Evolutionary conservation across 2,113 vertebrate genomes (phyloP).

Genomic region (Gymnobelideus leadbeateri): DNA sequence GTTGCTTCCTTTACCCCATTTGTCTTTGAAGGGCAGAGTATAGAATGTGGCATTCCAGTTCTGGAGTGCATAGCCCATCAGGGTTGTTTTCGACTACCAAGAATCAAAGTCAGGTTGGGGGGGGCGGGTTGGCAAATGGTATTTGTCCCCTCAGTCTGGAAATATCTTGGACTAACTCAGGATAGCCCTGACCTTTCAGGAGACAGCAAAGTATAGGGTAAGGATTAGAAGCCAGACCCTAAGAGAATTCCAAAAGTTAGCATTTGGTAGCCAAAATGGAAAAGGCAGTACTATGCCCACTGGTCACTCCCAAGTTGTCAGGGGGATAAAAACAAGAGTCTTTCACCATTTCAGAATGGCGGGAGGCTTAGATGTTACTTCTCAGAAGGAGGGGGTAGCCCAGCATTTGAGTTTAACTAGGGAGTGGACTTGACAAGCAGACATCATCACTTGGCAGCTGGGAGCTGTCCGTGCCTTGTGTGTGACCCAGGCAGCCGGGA

Average conservation of each 20-base stretch:
- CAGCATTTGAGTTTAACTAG: slow-evolving; percentile 12
- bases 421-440: slow-evolving; percentile 17
- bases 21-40: slow-evolving; percentile 45
- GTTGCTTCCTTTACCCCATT: slow-evolving; percentile 59
- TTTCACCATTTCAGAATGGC: not conserved
- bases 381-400: not conserved
- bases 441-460: not conserved
- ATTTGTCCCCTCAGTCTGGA: slow-evolving; percentile 6
- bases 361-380: not conserved
- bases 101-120: slow-evolving; percentile 3
- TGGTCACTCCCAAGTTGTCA: not conserved
- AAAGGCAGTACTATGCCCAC: not conserved
- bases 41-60: slow-evolving; percentile 29
- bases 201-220: slow-evolving; percentile 1
- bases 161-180: not conserved
- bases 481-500: not conserved
- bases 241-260: not conserved
- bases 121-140: not conserved
- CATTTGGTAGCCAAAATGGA: not conserved
- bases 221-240: not conserved
- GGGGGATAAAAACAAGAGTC: not conserved
- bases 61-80: not conserved
- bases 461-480: not conserved
- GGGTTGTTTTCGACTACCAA: slow-evolving; percentile 10
- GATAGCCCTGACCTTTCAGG: not conserved